Evolutionary conservation across 92 coral and sea anemone genomes (phyloP).

Genomic region (Isaurus tuberculatus): DNA sequence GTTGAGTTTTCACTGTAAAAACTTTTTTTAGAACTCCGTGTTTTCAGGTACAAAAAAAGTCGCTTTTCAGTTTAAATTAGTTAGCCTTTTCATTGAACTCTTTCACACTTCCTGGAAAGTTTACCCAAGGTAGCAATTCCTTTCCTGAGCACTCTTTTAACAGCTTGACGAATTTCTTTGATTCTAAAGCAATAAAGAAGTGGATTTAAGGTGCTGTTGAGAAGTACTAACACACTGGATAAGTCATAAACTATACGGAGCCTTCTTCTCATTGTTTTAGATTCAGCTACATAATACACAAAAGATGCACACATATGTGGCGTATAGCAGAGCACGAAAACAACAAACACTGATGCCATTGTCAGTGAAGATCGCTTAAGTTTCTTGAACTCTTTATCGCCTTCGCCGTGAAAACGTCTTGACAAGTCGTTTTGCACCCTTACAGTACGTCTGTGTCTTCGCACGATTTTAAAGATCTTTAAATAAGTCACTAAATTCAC

Average conservation of each 20-base stretch:
- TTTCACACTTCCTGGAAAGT: not conserved
- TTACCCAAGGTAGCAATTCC: not conserved
- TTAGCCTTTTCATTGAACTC: not conserved
- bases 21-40: too few species aligned
- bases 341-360: constrained; percentile 20
- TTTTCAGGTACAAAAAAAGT: too few species aligned
- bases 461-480: constrained; percentile 16
- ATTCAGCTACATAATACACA: not conserved
- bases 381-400: constrained; percentile 9
- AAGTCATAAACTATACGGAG: constrained; percentile 26
- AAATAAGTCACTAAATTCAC: not conserved
- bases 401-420: constrained; percentile 11
- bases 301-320: constrained; percentile 22
- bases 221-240: constrained; percentile 1
- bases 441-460: not conserved
- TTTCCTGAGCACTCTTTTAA: not conserved
- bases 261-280: constrained; percentile 5
- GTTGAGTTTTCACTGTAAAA: too few species aligned
- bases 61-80: too few species aligned
- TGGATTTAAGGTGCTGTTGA: constrained; percentile 29
- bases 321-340: constrained; percentile 12
- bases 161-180: not conserved
- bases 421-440: not conserved
- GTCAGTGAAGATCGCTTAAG: constrained; percentile 23
- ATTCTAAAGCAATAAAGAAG: constrained; percentile 33